Evolutionary conservation across 2,113 vertebrate genomes (phyloP), one percentile per base, ranked within the genome.

Genomic region (Hoplias malabaricus): DNA sequence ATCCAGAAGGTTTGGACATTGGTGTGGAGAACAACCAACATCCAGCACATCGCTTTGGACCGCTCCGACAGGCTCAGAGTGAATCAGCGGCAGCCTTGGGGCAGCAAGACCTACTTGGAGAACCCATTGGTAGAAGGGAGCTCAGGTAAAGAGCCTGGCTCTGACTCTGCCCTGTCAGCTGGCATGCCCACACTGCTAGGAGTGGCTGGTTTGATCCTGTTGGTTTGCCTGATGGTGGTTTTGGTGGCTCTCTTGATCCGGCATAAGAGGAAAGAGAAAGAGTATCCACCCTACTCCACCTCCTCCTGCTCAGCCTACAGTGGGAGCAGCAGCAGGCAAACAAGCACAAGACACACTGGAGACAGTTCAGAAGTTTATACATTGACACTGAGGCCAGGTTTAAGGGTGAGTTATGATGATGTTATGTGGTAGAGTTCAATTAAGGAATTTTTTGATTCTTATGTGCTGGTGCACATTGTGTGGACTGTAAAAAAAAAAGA

Each of bases 21-120:
- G 95, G 97, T 6, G 86, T 36, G 1, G 90, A 86, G 14, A 96
- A 92, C 83, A 94, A 76, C 82, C 2, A 98, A 98, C 84, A 96
- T 99, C 73, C 94, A 93, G 83, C 91, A 90, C 42, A 85, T 94
- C 11, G 80, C 88, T 6, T 84, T 92, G 42, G 91, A 91, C 70
- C 73, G 65, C 4, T 73, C 89, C 1, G 85, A 90, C 83, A 89
- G 90, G 57, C 70, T 90, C 43, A 75, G 79, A 25, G 50, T 90
- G 56, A 84, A 25, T 76, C 92, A 91, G 73, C 87, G 88, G 33
- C 90, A 90, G 0, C 54, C 84, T 10, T 88, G 89, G 86, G 85
- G 87, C 10, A 71, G 2, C 0, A 86, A 88, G 0, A 1, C 11
- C 0, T 25, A 59, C 0, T 61, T 78, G n/a, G 90, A 90, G 75